Evolutionary conservation across 2,113 vertebrate genomes (phyloP).

Genomic region (Scatophagus argus): DNA sequence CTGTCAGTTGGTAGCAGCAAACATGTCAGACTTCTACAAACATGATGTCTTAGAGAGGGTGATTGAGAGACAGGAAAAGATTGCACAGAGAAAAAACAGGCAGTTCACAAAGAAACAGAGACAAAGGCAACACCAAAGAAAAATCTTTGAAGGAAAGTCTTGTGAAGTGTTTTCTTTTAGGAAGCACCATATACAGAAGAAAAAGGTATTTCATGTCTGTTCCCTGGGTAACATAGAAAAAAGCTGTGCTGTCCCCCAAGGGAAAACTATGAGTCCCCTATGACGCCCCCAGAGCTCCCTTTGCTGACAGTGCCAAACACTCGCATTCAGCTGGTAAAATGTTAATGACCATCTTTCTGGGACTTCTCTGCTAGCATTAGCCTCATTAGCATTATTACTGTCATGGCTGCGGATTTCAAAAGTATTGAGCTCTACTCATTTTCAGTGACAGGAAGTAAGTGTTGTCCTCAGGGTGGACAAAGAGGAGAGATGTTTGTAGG

Average conservation of each 20-base stretch:
- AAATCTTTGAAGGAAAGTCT: conserved; percentile 54
- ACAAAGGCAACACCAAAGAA: conserved; percentile 52
- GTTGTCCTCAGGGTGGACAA: conserved; percentile 13
- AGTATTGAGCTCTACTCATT: conserved; percentile 4
- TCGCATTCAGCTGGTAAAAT: conserved; percentile 51
- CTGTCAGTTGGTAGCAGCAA: conserved; percentile 46
- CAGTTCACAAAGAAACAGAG: conserved; percentile 43
- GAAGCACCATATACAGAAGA: conserved; percentile 36
- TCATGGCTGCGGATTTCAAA: conserved; percentile 10
- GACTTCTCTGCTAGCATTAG: conserved; percentile 49
- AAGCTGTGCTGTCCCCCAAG: conserved; percentile 47
- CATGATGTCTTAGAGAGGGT: conserved; percentile 34
- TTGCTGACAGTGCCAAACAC: conserved; percentile 36
- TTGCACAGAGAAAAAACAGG: conserved; percentile 40
- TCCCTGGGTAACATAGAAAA: conserved; percentile 26
- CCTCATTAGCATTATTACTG: conserved; percentile 36
- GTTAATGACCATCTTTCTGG: conserved; percentile 55
- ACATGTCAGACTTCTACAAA: conserved; percentile 66
- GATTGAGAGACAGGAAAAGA: conserved; percentile 56
- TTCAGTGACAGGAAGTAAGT: conserved; percentile 33
- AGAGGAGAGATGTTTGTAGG: not conserved
- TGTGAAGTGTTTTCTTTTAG: conserved; percentile 57
- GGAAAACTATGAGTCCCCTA: conserved; percentile 41
- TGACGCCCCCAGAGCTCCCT: conserved; percentile 44
- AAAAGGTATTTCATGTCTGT: conserved; percentile 49